Evolutionary conservation across 2,888 invertebrate genomes (phyloP), one percentile per base, ranked within the genome.

Genomic region (Euphydryas editha): DNA sequence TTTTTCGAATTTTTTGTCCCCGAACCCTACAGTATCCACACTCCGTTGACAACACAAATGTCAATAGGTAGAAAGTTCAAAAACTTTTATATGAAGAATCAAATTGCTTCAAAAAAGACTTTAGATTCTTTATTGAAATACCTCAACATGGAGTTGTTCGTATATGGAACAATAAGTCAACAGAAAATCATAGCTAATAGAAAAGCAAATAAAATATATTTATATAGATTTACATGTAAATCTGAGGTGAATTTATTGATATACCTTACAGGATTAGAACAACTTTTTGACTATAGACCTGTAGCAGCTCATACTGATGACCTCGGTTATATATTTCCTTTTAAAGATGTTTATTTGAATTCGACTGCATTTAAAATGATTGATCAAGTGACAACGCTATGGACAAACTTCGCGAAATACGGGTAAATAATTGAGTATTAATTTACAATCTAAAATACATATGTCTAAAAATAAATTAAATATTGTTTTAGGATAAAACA

Each of bases 221-320:
- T 83, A 0, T 85, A 83, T 65, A 80, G 78, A 65, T 84, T 84
- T 60, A 75, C 72, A 13, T 82, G 80, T 24, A 75, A 73, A 47
- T 78, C 82, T 1, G 78, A 80, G 49, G 77, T 82, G 58, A 85
- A 85, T 39, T 2, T 11, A 11, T 60, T 60, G 10, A 46, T 17
- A 13, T 8, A 30, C 30, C 46, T 46, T 46, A 13, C 18, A 6
- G 18, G n/a, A 10, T 46, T 30, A 30, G 30, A 30, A 30, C 6
- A 30, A 30, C 30, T 30, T 30, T 30, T 30, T 30, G 8, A 30
- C 30, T 30, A 30, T 30, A 30, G 30, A 30, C 30, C 30, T 8
- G 30, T 30, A 30, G 4, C 8, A 30, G 30, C 30, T 30, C 30
- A 30, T 4, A 30, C 30, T 30, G 30, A 30, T 30, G 30, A 30